Evolutionary conservation across 2,113 vertebrate species (phyloP).

Genomic region (Melierax canorus): DNA sequence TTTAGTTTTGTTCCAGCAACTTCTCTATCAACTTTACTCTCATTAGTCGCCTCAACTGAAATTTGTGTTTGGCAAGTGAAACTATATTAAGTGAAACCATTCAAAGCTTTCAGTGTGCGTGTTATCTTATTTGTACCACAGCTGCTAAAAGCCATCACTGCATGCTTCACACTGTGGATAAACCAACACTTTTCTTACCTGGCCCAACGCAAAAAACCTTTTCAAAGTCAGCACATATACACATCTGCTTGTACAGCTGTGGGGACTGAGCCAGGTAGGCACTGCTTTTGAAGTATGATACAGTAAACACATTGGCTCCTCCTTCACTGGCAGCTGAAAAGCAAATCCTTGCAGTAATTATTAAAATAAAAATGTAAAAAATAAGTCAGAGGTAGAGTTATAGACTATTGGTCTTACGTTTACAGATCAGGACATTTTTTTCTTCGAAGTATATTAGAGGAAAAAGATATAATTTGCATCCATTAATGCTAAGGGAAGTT

Average conservation of each 20-base stretch:
- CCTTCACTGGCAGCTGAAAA: conserved; percentile 95
- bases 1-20: not conserved
- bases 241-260: conserved; percentile 99
- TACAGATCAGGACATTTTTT: not conserved
- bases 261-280: conserved; percentile 98
- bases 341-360: conserved; percentile 27
- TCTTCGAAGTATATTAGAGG: not conserved
- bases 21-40: not conserved
- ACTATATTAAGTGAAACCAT: conserved; percentile 21
- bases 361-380: not conserved
- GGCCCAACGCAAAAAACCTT: conserved; percentile 98
- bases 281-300: conserved; percentile 98
- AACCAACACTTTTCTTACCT: conserved; percentile 74
- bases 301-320: conserved; percentile 97
- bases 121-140: not conserved
- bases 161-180: not conserved
- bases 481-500: not conserved
- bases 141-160: not conserved
- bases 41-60: not conserved
- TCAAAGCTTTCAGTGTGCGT: not conserved
- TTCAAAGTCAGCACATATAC: conserved; percentile 98
- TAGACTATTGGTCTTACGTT: not conserved
- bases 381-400: not conserved
- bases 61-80: conserved; percentile 9
- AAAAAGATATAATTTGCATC: not conserved